Conservation (phyloP, 2,888 invertebrate genomes). For the Amorpha juglandis region DNA sequence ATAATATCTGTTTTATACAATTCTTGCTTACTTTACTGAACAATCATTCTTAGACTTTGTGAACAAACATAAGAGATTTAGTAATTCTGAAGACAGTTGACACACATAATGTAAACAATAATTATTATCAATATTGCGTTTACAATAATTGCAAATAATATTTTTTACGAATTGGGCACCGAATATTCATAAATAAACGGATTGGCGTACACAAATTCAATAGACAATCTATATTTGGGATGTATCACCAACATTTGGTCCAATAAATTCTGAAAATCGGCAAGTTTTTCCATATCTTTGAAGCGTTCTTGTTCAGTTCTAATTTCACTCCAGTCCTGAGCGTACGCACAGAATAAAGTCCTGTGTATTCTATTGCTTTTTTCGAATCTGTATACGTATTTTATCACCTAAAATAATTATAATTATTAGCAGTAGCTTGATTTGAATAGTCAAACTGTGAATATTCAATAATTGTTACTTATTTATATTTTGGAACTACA, state of each 20-base stretch:
- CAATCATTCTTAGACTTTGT: no score
- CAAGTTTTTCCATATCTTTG: constrained; percentile 42
- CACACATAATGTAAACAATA: no score
- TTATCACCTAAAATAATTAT: constrained; percentile 41
- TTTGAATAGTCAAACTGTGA: neutral
- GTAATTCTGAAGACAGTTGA: no score
- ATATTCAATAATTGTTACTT: no score
- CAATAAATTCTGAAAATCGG: constrained; percentile 44
- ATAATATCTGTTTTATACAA: neutral
- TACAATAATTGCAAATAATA: neutral
- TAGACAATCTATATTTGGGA: constrained; percentile 52
- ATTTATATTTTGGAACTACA: no score
- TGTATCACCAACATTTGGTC: constrained; percentile 57
- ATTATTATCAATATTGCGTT: no score
- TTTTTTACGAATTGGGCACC: neutral
- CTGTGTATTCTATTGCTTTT: constrained; percentile 36
- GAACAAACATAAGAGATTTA: no score
- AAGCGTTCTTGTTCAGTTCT: constrained; percentile 29
- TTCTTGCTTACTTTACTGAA: no score
- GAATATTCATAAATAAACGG: constrained; percentile 49
- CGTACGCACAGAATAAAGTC: constrained; percentile 39
- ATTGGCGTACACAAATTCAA: constrained; percentile 53
- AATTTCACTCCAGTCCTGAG: constrained; percentile 34
- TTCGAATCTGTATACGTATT: constrained; percentile 32
- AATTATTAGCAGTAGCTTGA: constrained; percentile 13